These are phyloP conservation scores for Euwallacea fornicatus DNA, from an alignment of 1,140 invertebrate genomes.

Conservation along the genomic window DNA sequence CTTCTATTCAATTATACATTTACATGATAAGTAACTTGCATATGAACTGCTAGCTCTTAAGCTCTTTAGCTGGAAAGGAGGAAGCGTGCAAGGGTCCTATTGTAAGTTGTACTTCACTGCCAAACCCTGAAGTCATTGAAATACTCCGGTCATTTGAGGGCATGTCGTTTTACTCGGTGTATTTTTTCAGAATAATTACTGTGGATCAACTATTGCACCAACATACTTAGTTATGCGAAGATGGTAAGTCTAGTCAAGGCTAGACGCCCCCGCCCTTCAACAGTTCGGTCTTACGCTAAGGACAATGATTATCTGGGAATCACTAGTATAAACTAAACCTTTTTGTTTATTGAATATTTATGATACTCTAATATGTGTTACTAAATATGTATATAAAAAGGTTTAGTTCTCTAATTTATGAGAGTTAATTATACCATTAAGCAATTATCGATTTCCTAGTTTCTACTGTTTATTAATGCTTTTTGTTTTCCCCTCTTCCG, in stretches of 20 bases:
- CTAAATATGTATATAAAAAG: neutral
- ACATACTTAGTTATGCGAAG: constrained; percentile 50
- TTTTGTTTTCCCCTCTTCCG: constrained; percentile 50
- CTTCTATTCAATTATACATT: no score
- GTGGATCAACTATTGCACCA: constrained; percentile 53
- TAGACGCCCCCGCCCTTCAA: constrained; percentile 46
- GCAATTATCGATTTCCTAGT: neutral
- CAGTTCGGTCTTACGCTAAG: constrained; percentile 16
- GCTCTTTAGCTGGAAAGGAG: no score
- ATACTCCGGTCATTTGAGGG: constrained; percentile 20
- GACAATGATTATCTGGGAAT: neutral
- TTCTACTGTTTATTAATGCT: constrained; percentile 49
- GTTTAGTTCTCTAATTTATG: constrained; percentile 10
- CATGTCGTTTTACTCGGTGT: constrained; percentile 51
- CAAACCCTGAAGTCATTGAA: constrained; percentile 27
- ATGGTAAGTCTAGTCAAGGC: constrained; percentile 55
- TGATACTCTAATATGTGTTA: neutral
- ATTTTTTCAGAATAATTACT: constrained; percentile 55
- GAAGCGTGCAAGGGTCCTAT: no score
- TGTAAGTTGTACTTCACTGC: constrained; percentile 1
- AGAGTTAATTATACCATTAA: neutral
- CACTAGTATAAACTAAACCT: constrained; percentile 13
- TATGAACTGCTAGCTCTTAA: no score
- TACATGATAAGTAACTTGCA: no score
- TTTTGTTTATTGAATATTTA: constrained; percentile 5